These are phyloP conservation scores for Lampris incognitus DNA, from an alignment of 2,113 vertebrate species.

Conservation along the genomic window DNA sequence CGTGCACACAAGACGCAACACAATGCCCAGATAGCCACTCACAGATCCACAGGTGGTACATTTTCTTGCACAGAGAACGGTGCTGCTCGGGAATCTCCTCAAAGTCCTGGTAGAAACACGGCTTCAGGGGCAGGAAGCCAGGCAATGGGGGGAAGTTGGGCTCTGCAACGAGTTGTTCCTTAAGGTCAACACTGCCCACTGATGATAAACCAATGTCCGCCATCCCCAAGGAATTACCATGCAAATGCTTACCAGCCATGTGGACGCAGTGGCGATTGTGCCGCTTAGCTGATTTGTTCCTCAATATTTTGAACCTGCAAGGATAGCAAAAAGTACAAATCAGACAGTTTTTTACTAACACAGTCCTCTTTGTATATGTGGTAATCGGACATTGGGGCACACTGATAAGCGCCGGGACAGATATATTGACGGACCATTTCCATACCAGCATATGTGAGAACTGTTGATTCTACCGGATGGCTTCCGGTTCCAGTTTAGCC, in stretches of 20 bases:
- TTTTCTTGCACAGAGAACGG: constrained; percentile 92
- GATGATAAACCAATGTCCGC: neutral
- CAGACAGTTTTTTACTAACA: neutral
- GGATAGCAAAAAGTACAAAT: constrained; percentile 10
- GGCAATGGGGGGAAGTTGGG: constrained; percentile 97
- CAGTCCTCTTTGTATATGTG: neutral
- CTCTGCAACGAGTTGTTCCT: constrained; percentile 77
- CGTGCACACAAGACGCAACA: too few relatives aligned
- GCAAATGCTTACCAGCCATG: constrained; percentile 75
- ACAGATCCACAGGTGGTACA: constrained; percentile 99
- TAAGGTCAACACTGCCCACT: neutral
- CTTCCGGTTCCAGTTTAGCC: too few relatives aligned
- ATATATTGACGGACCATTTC: too few relatives aligned
- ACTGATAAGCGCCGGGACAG: neutral
- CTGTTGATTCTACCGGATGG: too few relatives aligned
- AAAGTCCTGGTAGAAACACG: constrained; percentile 99
- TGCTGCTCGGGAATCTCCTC: constrained; percentile 96
- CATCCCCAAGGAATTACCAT: neutral
- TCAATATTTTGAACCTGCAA: constrained; percentile 35
- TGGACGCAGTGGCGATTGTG: constrained; percentile 15
- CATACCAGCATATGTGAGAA: too few relatives aligned
- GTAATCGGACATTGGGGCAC: neutral
- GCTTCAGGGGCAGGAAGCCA: constrained; percentile 93
- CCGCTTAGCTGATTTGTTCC: neutral
- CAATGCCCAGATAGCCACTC: constrained; percentile 74